Evolutionary conservation across 92 coral and sea anemone species (phyloP).

Genomic region (Phenganax marumi): DNA sequence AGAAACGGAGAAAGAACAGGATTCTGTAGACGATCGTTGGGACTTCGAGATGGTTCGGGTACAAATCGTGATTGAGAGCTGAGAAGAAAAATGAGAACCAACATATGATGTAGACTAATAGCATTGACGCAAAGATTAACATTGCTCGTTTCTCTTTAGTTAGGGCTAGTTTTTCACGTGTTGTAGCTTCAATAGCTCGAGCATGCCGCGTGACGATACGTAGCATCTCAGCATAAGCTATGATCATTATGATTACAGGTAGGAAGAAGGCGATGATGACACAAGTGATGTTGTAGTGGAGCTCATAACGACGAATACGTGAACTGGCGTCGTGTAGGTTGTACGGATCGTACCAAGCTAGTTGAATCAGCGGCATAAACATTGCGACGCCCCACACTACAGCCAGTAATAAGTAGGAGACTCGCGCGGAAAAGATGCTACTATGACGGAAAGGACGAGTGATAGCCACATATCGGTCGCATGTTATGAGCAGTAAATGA

Average conservation of each 20-base stretch:
- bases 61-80: background rate
- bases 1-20: conserved; percentile 33
- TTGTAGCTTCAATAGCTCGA: conserved; percentile 35
- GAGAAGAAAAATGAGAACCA: conserved; percentile 37
- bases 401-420: background rate
- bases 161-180: background rate
- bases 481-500: conserved; percentile 36
- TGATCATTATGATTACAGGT: conserved; percentile 25
- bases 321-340: background rate
- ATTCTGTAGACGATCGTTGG: background rate
- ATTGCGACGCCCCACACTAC: conserved; percentile 4
- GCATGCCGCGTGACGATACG: conserved; percentile 33
- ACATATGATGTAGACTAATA: conserved; percentile 22
- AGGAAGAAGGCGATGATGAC: conserved; percentile 1
- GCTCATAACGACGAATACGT: background rate
- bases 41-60: background rate
- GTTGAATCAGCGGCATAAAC: conserved; percentile 27
- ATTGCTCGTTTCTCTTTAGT: conserved; percentile 39
- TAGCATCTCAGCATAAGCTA: conserved; percentile 33
- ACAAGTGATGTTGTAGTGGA: conserved; percentile 33
- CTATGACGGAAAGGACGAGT: conserved; percentile 38
- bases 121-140: conserved; percentile 35
- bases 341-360: conserved; percentile 33
- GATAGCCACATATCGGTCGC: conserved; percentile 37
- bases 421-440: conserved; percentile 7